Conservation (phyloP, 1,140 invertebrate genomes). For the Paralvinella palmiformis region DNA sequence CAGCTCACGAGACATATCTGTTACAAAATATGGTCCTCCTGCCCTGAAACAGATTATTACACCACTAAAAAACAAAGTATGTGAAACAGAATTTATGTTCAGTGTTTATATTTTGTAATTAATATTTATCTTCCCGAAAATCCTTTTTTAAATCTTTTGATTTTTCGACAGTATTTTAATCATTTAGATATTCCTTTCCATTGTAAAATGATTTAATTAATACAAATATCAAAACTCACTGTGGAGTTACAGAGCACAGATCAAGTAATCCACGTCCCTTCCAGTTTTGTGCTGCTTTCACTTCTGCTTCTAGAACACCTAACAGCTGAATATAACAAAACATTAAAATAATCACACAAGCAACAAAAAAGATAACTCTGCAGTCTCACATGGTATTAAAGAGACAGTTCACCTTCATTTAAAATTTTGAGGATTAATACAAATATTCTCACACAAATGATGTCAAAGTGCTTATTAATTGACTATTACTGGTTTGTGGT, state of each 20-base stretch:
- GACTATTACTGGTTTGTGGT: too few species aligned
- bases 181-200: too few species aligned
- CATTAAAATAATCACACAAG: too few species aligned
- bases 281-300: slow-evolving; percentile 34
- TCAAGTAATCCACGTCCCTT: slow-evolving; percentile 30
- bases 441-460: not conserved
- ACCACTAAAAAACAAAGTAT: not conserved
- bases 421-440: not conserved
- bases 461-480: too few species aligned
- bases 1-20: slow-evolving; percentile 25
- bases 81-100: slow-evolving; percentile 2
- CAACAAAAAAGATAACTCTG: too few species aligned
- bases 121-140: not conserved
- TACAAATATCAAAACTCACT: slow-evolving; percentile 19
- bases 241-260: slow-evolving; percentile 22
- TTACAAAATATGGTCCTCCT: slow-evolving; percentile 27
- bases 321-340: slow-evolving; percentile 33
- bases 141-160: not conserved
- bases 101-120: not conserved
- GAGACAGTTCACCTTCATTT: too few species aligned
- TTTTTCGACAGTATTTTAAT: not conserved
- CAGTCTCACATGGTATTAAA: too few species aligned
- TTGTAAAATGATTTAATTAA: too few species aligned
- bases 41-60: slow-evolving; percentile 20
- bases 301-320: slow-evolving; percentile 32